Evolutionary conservation across 2,888 invertebrate genomes (phyloP).

Genomic region (Chymomyza amoena): DNA sequence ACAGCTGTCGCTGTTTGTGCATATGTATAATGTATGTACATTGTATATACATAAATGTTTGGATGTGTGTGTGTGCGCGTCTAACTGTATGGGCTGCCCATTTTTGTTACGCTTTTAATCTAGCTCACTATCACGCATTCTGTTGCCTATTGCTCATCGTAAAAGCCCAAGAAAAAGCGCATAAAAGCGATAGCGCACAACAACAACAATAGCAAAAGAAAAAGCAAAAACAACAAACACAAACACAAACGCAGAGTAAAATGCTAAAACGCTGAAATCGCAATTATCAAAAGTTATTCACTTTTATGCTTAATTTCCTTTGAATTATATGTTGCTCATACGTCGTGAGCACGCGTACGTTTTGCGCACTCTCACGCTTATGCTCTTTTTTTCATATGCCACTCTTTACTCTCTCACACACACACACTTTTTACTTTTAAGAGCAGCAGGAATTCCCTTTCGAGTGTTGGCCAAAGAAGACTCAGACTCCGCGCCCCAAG

Average conservation of each 20-base stretch:
- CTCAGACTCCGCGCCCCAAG: neutral
- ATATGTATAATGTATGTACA: neutral
- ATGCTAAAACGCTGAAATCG: constrained; percentile 54
- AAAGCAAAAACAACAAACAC: constrained; percentile 1
- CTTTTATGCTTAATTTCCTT: constrained; percentile 68
- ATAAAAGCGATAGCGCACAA: neutral
- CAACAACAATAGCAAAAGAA: constrained; percentile 1
- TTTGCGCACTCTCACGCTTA: constrained; percentile 3
- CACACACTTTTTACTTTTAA: constrained; percentile 5
- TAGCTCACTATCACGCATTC: neutral
- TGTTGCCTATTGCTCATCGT: neutral
- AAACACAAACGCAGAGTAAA: constrained; percentile 15
- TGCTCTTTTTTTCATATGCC: constrained; percentile 28
- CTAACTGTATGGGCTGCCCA: neutral
- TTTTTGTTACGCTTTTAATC: constrained; percentile 2
- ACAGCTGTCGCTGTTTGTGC: constrained; percentile 1
- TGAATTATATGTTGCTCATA: constrained; percentile 40
- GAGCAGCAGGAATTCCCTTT: constrained; percentile 70
- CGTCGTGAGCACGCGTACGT: neutral
- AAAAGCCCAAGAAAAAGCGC: constrained; percentile 8
- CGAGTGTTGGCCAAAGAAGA: constrained; percentile 14
- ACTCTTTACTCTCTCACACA: constrained; percentile 9
- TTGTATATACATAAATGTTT: constrained; percentile 19
- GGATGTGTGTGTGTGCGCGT: neutral
- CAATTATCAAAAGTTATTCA: constrained; percentile 64